phyloP scores from a whole-genome alignment of 2,113 vertebrate genomes.

The Delphinapterus leucas region DNA sequence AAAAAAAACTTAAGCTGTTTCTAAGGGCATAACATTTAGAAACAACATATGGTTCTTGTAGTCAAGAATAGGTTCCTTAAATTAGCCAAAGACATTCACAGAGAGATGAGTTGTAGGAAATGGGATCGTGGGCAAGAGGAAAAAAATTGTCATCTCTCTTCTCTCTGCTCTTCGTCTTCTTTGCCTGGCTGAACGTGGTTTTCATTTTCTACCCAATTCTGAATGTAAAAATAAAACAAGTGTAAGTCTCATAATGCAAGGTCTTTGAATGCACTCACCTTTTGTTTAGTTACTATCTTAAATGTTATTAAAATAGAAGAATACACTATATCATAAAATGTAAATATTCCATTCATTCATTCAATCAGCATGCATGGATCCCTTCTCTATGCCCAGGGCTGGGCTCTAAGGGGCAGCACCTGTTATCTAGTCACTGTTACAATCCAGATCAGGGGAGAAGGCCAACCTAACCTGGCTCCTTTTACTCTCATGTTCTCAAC shows the following conservation, averaged over 20 bases:
- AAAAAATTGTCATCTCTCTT: conserved; percentile 18
- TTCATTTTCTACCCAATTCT: conserved; percentile 36
- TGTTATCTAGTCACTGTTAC: neutral
- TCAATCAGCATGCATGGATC: neutral
- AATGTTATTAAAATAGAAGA: neutral
- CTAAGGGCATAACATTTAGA: conserved; percentile 70
- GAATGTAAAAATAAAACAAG: conserved; percentile 34
- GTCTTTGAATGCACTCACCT: neutral
- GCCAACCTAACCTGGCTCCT: neutral
- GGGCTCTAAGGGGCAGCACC: neutral
- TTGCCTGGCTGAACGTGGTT: conserved; percentile 12
- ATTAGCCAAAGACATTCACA: conserved; percentile 61
- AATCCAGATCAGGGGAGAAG: neutral
- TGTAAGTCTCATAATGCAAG: neutral
- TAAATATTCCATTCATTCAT: neutral
- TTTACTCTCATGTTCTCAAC: neutral
- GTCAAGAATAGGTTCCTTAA: conserved; percentile 63
- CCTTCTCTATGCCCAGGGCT: neutral
- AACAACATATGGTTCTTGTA: conserved; percentile 70
- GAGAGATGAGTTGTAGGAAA: conserved; percentile 50
- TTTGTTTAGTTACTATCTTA: conserved; percentile 33
- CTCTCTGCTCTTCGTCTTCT: neutral
- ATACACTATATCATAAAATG: neutral
- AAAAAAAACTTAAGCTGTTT: conserved; percentile 49
- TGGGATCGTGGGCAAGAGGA: conserved; percentile 2